phyloP scores from a whole-genome alignment of 2,888 invertebrate genomes.

The Smittia sp. region DNA sequence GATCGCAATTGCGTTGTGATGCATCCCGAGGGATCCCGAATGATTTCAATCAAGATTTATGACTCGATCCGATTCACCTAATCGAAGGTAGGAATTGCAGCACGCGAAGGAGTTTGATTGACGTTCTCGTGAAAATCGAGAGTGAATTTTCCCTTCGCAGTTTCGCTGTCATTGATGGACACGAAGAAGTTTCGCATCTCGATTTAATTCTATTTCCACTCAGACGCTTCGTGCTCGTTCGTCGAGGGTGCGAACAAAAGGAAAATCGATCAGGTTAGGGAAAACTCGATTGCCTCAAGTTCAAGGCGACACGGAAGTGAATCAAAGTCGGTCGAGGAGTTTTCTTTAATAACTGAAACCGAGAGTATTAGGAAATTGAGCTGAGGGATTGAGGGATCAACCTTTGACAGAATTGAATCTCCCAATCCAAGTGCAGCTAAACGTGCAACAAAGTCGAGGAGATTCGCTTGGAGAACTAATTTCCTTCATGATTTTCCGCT shows the following conservation, averaged over 20 bases:
- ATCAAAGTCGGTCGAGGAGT: too few species aligned
- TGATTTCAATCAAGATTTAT: background rate
- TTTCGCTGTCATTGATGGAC: background rate
- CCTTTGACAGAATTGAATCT: background rate
- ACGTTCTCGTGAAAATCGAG: background rate
- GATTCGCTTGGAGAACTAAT: too few species aligned
- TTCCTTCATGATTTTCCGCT: background rate
- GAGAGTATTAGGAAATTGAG: background rate
- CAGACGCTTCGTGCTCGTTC: background rate
- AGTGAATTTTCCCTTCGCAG: background rate
- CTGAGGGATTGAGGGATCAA: background rate
- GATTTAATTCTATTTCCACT: conserved; percentile 2
- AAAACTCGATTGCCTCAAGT: background rate
- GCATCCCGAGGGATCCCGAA: background rate
- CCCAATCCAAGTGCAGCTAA: too few species aligned
- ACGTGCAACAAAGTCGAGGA: too few species aligned
- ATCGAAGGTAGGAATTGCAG: too few species aligned
- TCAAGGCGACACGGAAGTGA: background rate
- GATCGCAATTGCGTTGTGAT: background rate
- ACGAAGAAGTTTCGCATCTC: background rate
- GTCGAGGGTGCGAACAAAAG: conserved; percentile 1
- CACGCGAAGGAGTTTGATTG: background rate
- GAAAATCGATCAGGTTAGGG: background rate
- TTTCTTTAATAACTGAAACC: too few species aligned
- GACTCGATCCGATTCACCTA: background rate